phyloP scores from a whole-genome alignment of 1,140 invertebrate species.

The Drosophila dunni region DNA sequence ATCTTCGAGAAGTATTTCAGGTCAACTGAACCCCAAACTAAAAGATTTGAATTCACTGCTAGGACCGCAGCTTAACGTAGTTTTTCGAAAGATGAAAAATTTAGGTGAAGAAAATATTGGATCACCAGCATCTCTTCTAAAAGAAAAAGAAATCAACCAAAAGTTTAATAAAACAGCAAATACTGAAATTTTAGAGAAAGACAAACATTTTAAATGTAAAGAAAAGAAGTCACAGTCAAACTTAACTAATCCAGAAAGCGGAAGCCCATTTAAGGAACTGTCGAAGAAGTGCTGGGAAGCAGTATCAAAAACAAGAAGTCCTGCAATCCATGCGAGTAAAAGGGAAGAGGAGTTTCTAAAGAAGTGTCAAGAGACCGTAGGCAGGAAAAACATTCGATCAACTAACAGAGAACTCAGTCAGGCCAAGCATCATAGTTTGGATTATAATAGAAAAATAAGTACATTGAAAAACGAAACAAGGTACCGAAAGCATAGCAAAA shows the following conservation, averaged over 20 bases:
- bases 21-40: background rate
- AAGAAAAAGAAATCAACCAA: too few relatives aligned
- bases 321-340: background rate
- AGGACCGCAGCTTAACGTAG: too few relatives aligned
- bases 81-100: too few relatives aligned
- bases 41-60: background rate
- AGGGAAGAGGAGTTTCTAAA: background rate
- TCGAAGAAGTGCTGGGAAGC: background rate
- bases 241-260: background rate
- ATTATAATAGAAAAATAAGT: background rate
- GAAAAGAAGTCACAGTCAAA: background rate
- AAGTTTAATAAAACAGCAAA: too few relatives aligned
- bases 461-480: background rate
- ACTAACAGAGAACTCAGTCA: too few relatives aligned
- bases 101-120: too few relatives aligned
- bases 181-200: too few relatives aligned
- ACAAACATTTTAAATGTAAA: background rate
- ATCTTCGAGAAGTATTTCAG: background rate
- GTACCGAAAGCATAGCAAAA: too few relatives aligned
- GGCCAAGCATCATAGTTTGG: too few relatives aligned
- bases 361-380: background rate
- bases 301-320: background rate
- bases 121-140: too few relatives aligned
- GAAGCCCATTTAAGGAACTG: background rate
- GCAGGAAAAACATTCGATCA: background rate